Conservation (phyloP, 2,888 invertebrate genomes). For the Sminthurides aquaticus region DNA sequence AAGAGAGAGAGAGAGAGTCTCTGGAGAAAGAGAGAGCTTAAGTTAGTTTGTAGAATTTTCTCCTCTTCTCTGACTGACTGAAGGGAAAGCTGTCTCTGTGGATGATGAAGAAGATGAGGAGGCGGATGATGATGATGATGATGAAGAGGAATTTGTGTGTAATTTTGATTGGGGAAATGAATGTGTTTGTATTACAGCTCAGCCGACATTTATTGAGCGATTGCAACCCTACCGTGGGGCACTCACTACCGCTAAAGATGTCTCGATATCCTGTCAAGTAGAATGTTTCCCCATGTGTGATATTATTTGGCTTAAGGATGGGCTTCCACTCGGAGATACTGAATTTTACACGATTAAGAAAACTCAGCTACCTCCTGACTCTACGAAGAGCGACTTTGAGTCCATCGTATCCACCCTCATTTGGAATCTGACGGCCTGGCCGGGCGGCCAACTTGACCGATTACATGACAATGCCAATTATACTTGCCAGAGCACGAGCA, state of each 20-base stretch:
- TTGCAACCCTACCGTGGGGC: constrained; percentile 73
- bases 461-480: constrained; percentile 71
- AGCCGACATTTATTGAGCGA: constrained; percentile 78
- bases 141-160: no score
- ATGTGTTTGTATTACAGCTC: constrained; percentile 53
- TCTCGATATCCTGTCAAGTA: constrained; percentile 71
- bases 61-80: no score
- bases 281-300: constrained; percentile 76
- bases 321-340: constrained; percentile 55
- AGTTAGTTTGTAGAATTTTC: no score
- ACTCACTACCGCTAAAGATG: constrained; percentile 56
- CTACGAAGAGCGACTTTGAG: constrained; percentile 76
- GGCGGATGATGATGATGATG: no score
- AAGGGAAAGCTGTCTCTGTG: no score
- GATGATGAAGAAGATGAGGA: no score
- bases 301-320: constrained; percentile 77
- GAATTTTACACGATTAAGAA: constrained; percentile 59
- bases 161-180: no score
- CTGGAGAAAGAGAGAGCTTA: no score
- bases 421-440: constrained; percentile 82
- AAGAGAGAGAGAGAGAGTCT: no score
- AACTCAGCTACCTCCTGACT: constrained; percentile 62
- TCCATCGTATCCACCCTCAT: constrained; percentile 78
- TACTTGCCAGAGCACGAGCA: constrained; percentile 71
- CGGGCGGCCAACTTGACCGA: constrained; percentile 66